Evolutionary conservation across 2,797 vertebrate species (phyloP), one percentile per base, ranked within the genome.

Genomic region (Neosilurus hyrtlii): DNA sequence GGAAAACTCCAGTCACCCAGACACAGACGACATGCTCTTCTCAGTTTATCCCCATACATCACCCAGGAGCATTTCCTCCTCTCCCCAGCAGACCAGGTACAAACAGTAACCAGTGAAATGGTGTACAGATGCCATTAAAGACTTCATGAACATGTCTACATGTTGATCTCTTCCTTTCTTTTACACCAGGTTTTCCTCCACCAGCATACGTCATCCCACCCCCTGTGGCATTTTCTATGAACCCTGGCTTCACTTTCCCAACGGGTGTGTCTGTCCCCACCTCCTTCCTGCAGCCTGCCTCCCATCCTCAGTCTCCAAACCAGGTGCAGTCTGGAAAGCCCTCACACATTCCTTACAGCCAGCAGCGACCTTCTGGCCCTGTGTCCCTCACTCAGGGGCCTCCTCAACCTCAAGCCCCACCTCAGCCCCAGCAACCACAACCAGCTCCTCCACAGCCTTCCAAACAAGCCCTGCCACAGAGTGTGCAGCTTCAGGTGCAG

Each of bases 341-440:
- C 84, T 98, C 97, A 86, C 98, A 99, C 96, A 97, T 98, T 95
- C 97, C 97, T 91, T 99, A 99, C 91, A 99, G 97, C 91, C 98
- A 99, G 94, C 98, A 99, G 92, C 94, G 98, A 91, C 97, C 97
- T 87, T 98, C 98, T 0, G 96, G 96, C 89, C 95, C 95, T 90
- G 96, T 89, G 90, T 94, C 94, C 70, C 90, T 91, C 91, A 94
- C 74, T 91, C 94, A 96, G 88, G 92, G 95, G 80, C 94, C 95
- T 84, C 94, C 96, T 85, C 83, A 68, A 63, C 14, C 79, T 66
- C 79, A 80, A n/a, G 62, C 71, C 67, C 82, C 68, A 4, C 49
- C 78, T 52, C 96, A 96, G 88, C 87, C 93, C 87, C 96, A 90
- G 83, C 92, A 89, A 87, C 92, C 86, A 68, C 96, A 91, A 93